Evolutionary conservation across 2,113 vertebrate species (phyloP), one percentile per base, ranked within the genome.

Genomic region (Gyps fulvus): DNA sequence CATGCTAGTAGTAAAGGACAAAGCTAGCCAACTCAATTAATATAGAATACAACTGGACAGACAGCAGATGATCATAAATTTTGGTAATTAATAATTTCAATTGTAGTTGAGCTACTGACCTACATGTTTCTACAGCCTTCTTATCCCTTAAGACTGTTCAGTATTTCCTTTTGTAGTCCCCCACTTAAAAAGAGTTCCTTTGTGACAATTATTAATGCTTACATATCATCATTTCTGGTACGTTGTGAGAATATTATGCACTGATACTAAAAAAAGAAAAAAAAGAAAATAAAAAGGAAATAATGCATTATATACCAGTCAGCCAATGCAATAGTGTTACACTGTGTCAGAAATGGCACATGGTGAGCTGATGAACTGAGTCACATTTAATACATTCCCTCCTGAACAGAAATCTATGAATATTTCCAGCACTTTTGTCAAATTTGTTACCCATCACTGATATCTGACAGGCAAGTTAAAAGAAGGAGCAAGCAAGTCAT

Each of bases 401-500:
- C 36, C 43, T 65, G 13, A 90, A 73, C 5, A 79, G 23, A 65
- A 63, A 89, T 52, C 16, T 57, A 90, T 31, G 5, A 83, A 32
- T 58, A 77, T 18, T 87, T 42, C 55, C 50, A 78, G 42, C 42
- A 67, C 16, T 66, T 92, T 10, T 73, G 42, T 82, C 67, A 87
- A 54, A 72, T 71, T 65, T 84, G 13, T 67, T 82, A 84, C 18
- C 32, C 21, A 25, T 49, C 55, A 10, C 16, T 67, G 47, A 43
- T 57, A 79, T 15, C 38, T 78, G 16, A 58, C 16, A 74, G 36
- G 31, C 29, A 91, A 63, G 29, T 43, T 73, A 71, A 81, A 88
- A 91, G 32, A 88, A 91, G 21, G 17, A 59, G 7, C 0, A 0
- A 73, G 43, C 0, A 0, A 84, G 20, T 77, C n/a, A 21, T 0